phyloP scores from a whole-genome alignment of 2,888 invertebrate genomes.

The Cyclophora punctaria region DNA sequence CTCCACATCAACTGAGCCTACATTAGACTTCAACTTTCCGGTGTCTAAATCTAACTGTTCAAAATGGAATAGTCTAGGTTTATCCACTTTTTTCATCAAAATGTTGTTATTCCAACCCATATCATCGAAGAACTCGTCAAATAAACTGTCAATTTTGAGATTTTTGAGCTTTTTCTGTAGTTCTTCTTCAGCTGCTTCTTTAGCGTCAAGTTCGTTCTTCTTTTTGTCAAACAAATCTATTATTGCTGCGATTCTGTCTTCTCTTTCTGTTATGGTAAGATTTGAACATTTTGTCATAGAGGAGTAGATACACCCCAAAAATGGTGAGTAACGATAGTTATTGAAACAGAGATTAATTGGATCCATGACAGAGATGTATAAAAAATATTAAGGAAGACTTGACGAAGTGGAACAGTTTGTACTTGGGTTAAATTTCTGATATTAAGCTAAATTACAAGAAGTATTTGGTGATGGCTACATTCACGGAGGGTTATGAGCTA shows the following conservation, averaged over 20 bases:
- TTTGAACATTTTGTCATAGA: too few species aligned
- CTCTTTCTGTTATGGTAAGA: constrained; percentile 35
- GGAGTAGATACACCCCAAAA: too few species aligned
- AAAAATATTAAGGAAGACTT: too few species aligned
- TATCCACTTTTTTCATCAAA: constrained; percentile 41
- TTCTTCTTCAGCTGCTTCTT: constrained; percentile 39
- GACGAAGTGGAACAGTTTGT: too few species aligned
- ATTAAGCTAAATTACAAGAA: too few species aligned
- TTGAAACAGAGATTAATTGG: too few species aligned
- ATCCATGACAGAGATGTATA: too few species aligned
- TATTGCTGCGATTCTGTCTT: constrained; percentile 41
- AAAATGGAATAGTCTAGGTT: constrained; percentile 46
- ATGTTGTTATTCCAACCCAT: constrained; percentile 56
- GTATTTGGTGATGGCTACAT: too few species aligned
- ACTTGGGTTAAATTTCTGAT: too few species aligned
- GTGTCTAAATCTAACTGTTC: constrained; percentile 52
- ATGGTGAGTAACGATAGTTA: too few species aligned
- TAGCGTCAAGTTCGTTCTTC: constrained; percentile 47
- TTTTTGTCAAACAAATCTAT: constrained; percentile 50
- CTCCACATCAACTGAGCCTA: constrained; percentile 63
- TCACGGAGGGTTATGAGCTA: too few species aligned
- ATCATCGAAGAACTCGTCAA: constrained; percentile 57
- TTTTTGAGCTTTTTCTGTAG: constrained; percentile 43
- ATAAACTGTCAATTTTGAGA: constrained; percentile 45
- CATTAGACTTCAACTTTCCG: constrained; percentile 55